Evolutionary conservation across 2,797 vertebrate species (phyloP), one percentile per base, ranked within the genome.

Genomic region (Chaenodraco wilsoni): DNA sequence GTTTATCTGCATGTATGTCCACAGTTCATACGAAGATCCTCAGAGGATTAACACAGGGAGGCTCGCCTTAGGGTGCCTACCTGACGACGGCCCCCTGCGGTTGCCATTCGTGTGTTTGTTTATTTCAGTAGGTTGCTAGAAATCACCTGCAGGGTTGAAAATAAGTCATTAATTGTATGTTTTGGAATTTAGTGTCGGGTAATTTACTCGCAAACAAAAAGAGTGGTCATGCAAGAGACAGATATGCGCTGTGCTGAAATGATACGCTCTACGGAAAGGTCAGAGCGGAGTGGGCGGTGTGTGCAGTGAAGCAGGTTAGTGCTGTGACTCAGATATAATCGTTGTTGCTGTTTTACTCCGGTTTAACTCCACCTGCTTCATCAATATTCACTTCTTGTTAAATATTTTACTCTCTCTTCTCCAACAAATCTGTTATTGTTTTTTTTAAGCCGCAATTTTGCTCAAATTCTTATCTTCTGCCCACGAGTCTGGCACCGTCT

Each of bases 401-500:
- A 84, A 85, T 71, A 72, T 74, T 82, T 84, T 6, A 76, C 50
- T 23, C 40, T 81, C 75, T 58, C 49, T 72, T 71, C 44, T 51
- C 21, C 52, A 72, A 60, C 43, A 82, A 59, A 81, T 59, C 27
- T 54, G 31, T 50, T 51, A 58, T 68, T 33, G 21, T 50, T 68
- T 37, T 37, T 37, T 9, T 37, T 7, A 50, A 23, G 62, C 56
- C 58, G 17, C 4, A 72, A 31, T 76, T 78, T 19, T 78, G 65
- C 65, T 78, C 8, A 64, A 73, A 84, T 87, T 70, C 63, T 72
- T 72, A 76, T 79, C 71, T 62, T 21, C 81, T 72, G 74, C 80
- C 89, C 67, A 81, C 71, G 9, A 83, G 71, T 84, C 82, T 84
- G 76, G 82, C 77, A 76, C 63, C 37, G 66, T 76, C 79, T 81